phyloP scores from a whole-genome alignment of 2,113 vertebrate genomes.

The Microtus oregoni region DNA sequence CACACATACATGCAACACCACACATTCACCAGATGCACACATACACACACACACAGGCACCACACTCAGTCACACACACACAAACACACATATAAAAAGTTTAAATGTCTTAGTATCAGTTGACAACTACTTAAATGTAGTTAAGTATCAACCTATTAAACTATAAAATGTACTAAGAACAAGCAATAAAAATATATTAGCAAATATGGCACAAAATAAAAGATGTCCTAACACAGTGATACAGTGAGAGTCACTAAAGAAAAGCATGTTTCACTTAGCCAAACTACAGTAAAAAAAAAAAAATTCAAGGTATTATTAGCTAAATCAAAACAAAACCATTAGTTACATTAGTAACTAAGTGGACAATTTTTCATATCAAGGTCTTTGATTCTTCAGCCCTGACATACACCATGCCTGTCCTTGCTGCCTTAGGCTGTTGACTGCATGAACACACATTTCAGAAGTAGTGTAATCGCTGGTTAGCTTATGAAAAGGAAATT shows the following conservation, averaged over 20 bases:
- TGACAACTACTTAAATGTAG: neutral
- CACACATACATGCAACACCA: neutral
- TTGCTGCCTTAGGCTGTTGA: neutral
- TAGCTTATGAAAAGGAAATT: neutral
- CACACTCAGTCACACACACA: neutral
- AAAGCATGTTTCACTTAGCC: neutral
- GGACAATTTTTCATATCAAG: slow-evolving; percentile 2
- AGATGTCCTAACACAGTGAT: neutral
- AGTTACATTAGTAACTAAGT: neutral
- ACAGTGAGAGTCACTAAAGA: slow-evolving; percentile 3
- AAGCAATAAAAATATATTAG: neutral
- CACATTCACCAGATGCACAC: neutral
- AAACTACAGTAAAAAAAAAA: neutral
- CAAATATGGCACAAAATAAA: neutral
- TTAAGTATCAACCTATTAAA: neutral
- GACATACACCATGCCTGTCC: neutral
- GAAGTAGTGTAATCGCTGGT: neutral
- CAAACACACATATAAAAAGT: neutral
- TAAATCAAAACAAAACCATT: slow-evolving; percentile 1
- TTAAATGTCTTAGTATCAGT: neutral
- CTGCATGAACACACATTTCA: neutral
- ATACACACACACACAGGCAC: too few relatives aligned
- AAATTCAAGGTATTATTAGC: neutral
- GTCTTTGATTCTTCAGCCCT: neutral
- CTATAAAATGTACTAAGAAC: neutral